Evolutionary conservation across 37 sponge, comb jelly and placozoan species (phyloP).

Genomic region (Diacarnus erythraeanus): DNA sequence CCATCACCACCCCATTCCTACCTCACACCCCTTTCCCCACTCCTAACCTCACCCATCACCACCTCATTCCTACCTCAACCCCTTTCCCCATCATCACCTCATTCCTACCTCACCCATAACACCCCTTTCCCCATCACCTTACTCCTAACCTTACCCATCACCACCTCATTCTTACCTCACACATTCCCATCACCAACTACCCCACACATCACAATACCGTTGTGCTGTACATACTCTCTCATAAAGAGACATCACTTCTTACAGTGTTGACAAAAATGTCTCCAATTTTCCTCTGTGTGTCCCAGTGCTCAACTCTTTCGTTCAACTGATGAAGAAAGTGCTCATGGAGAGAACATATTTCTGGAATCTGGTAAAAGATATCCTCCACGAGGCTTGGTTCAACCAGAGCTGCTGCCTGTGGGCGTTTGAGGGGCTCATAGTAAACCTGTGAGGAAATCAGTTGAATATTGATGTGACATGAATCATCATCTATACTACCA

Average conservation of each 20-base stretch:
- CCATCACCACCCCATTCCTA: no score
- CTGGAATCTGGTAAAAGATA: conserved; percentile 85
- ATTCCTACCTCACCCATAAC: no score
- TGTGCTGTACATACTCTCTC: neutral
- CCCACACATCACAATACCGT: neutral
- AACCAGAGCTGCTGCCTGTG: conserved; percentile 42
- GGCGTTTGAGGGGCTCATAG: conserved; percentile 50
- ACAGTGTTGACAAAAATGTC: conserved; percentile 82
- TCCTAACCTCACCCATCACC: no score
- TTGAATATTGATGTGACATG: neutral
- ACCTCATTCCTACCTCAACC: no score
- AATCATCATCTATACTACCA: neutral
- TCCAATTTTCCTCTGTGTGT: conserved; percentile 58
- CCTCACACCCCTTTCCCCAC: no score
- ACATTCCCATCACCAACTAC: no score
- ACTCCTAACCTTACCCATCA: no score
- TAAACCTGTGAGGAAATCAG: conserved; percentile 42
- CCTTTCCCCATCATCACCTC: no score
- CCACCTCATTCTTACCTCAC: no score
- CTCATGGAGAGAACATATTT: conserved; percentile 62
- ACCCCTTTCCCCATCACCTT: no score
- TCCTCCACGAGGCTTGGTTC: conserved; percentile 53
- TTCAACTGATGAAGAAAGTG: conserved; percentile 50
- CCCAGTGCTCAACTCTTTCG: conserved; percentile 47
- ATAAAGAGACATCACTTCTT: conserved; percentile 3